phyloP scores from a whole-genome alignment of 2,888 invertebrate genomes.

The Epistrophella euchroma region DNA sequence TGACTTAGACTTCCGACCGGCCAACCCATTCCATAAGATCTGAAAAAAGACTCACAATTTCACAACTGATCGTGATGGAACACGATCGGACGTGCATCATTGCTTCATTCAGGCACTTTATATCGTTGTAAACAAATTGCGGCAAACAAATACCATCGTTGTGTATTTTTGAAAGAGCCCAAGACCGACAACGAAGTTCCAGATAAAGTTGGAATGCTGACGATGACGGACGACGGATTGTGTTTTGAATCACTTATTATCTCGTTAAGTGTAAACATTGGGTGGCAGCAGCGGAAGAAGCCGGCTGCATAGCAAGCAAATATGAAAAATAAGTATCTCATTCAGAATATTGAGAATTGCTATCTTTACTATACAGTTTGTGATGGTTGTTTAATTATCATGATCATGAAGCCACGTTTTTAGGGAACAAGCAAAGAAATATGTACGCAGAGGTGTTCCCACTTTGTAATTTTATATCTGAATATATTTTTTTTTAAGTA shows the following conservation, averaged over 20 bases:
- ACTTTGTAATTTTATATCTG: background rate
- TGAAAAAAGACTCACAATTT: slow-evolving; percentile 56
- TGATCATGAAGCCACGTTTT: background rate
- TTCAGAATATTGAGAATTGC: background rate
- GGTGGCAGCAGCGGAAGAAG: slow-evolving; percentile 33
- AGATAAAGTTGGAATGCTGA: slow-evolving; percentile 44
- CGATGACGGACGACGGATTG: background rate
- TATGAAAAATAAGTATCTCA: slow-evolving; percentile 5
- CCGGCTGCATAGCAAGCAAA: slow-evolving; percentile 34
- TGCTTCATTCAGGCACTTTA: background rate
- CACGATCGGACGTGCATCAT: slow-evolving; percentile 63
- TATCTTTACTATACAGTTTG: background rate
- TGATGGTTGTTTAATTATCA: background rate
- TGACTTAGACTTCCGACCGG: slow-evolving; percentile 41
- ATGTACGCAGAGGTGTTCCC: background rate
- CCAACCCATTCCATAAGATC: slow-evolving; percentile 24
- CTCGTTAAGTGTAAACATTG: slow-evolving; percentile 52
- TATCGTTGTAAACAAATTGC: slow-evolving; percentile 38
- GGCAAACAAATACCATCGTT: slow-evolving; percentile 21
- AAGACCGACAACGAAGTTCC: slow-evolving; percentile 13
- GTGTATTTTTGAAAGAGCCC: slow-evolving; percentile 7
- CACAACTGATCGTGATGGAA: slow-evolving; percentile 58
- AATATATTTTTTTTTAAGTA: too few relatives aligned
- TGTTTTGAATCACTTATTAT: slow-evolving; percentile 33
- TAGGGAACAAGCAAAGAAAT: background rate